Evolutionary conservation across 2,113 vertebrate genomes (phyloP).

Genomic region (Lycocorax pyrrhopterus): DNA sequence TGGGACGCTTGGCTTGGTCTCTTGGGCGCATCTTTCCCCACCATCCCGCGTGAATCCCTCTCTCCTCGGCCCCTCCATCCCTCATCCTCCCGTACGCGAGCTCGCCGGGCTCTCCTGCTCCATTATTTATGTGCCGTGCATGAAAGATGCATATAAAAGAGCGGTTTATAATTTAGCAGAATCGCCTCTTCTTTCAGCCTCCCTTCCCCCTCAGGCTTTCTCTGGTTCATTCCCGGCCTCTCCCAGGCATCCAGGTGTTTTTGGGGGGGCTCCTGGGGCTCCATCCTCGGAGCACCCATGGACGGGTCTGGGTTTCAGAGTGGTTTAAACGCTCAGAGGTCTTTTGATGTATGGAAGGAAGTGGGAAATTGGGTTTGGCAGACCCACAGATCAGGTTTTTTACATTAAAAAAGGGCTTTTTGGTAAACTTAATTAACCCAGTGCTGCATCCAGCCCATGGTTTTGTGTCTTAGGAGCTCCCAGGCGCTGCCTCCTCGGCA

Average conservation of each 20-base stretch:
- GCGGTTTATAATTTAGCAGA: conserved; percentile 3
- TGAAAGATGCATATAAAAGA: conserved; percentile 46
- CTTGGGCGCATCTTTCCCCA: not conserved
- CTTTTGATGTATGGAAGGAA: not conserved
- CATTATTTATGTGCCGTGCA: conserved; percentile 26
- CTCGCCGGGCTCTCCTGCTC: not conserved
- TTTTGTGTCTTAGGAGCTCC: not conserved
- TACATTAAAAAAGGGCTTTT: not conserved
- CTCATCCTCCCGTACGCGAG: not conserved
- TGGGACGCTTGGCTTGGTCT: not conserved
- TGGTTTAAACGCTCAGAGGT: not conserved
- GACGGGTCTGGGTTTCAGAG: accelerated
- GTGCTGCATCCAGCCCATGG: not conserved
- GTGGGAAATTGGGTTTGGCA: not conserved
- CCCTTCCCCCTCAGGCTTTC: not conserved
- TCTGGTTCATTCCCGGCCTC: not conserved
- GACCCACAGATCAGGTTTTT: not conserved
- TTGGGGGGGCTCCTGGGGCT: not conserved
- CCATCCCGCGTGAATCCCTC: not conserved
- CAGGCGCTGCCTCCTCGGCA: accelerated
- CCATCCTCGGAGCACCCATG: accelerated
- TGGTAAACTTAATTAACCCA: not conserved
- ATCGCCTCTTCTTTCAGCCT: conserved; percentile 36
- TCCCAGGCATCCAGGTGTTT: accelerated
- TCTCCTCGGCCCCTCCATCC: not conserved